Evolutionary conservation across 1,140 invertebrate species (phyloP).

Genomic region (Diploscapter pachys): DNA sequence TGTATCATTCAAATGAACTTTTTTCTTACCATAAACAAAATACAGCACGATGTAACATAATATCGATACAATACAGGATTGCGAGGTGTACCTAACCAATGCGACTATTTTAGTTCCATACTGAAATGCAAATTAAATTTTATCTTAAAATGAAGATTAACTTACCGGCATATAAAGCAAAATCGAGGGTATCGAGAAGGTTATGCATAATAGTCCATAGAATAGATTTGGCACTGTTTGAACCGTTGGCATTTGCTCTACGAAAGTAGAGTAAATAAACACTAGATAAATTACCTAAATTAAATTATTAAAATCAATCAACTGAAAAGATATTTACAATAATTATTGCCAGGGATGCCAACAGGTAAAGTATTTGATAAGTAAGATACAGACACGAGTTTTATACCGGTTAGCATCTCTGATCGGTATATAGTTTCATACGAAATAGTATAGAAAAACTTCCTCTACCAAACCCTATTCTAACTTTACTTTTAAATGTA

Average conservation of each 20-base stretch:
- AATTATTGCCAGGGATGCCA: too few species aligned
- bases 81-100: slow-evolving; percentile 36
- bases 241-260: slow-evolving; percentile 35
- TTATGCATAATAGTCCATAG: slow-evolving; percentile 19
- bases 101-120: slow-evolving; percentile 31
- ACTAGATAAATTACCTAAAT: slow-evolving; percentile 26
- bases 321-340: background rate
- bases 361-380: too few species aligned
- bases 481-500: too few species aligned
- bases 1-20: background rate
- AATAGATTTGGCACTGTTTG: slow-evolving; percentile 21
- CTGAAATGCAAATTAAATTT: slow-evolving; percentile 10
- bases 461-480: too few species aligned
- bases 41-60: slow-evolving; percentile 23
- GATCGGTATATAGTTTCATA: too few species aligned
- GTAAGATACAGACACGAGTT: too few species aligned
- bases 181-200: slow-evolving; percentile 26
- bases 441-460: too few species aligned
- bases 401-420: too few species aligned
- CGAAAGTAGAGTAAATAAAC: slow-evolving; percentile 32
- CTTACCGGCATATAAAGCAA: slow-evolving; percentile 37
- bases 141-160: background rate
- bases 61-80: slow-evolving; percentile 21
- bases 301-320: background rate
- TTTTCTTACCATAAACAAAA: slow-evolving; percentile 32